Percentiles rank a stretch among this genome's conserved stretches.
These are phyloP conservation scores for Elgaria multicarinata DNA, from an alignment of 2,113 vertebrate genomes.

Conservation along the genomic window DNA sequence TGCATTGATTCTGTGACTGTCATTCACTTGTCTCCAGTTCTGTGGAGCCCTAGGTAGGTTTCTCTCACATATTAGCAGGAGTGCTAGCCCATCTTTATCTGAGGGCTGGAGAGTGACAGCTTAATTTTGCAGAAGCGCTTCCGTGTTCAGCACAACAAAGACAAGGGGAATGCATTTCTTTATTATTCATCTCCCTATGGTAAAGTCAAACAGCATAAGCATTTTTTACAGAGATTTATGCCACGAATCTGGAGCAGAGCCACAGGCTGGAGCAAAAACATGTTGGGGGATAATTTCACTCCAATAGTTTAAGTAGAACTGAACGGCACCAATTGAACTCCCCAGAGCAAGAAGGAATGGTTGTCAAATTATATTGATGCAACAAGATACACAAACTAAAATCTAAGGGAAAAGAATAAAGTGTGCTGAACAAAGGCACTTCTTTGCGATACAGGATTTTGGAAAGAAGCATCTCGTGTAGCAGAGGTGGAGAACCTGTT, in stretches of 20 bases:
- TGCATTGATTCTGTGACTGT: slow-evolving; percentile 13
- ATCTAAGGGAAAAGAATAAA: neutral
- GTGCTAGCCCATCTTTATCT: neutral
- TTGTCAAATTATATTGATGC: neutral
- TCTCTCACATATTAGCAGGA: neutral
- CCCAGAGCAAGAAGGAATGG: neutral
- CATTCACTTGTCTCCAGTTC: slow-evolving; percentile 1
- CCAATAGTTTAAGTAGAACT: neutral
- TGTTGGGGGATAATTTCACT: neutral
- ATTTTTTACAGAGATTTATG: neutral
- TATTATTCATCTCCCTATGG: neutral
- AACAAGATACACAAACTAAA: rapidly evolving
- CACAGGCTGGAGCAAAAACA: neutral
- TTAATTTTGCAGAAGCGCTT: slow-evolving; percentile 29
- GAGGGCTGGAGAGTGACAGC: neutral
- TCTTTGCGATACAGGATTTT: neutral
- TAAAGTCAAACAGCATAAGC: neutral
- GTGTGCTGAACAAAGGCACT: neutral
- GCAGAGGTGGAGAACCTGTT: too few species aligned
- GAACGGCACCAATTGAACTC: neutral
- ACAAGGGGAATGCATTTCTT: slow-evolving; percentile 7
- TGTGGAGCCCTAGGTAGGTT: neutral
- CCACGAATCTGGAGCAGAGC: neutral
- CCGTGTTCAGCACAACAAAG: neutral
- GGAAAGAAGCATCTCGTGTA: neutral